Base-by-base conservation (phyloP, 2,113 vertebrate species). In the Syngnathus typhle region DNA sequence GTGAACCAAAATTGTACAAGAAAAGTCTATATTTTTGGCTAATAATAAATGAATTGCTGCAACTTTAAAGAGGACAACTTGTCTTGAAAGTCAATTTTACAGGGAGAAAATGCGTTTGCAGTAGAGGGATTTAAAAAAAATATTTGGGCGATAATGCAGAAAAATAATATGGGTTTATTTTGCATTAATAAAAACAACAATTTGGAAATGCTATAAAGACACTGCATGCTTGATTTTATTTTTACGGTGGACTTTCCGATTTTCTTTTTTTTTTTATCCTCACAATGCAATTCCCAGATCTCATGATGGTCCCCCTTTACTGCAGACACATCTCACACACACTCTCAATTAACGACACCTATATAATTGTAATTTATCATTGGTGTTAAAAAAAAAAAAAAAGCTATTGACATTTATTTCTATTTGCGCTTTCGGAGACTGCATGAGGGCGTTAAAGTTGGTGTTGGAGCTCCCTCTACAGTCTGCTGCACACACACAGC, bases 1-100 rank as follows among this genome's bases (percentile, higher is more conserved):
- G 95, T 95, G 95, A 98, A 94, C 93, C 93, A 93, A 96, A 96
- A 98, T 95, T 98, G 96, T 98, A 98, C 95, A 95, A 98, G 93
- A 98, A 98, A 98, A 98, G 93, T 96, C 93, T 99, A 94, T 98
- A 99, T 99, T 98, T 98, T 99, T 98, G 95, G 94, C 95, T 98
- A 99, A 99, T 98, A 99, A 99, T 99, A 98, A 98, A 98, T 94
- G 94, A 98, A 95, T 92, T 93, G 93, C 94, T 96, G 93, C 94
- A 95, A 96, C 93, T 96, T 96, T 94, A 93, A 82, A 64, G 27
- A 19, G 46, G 27, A 58, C 27, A 58, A 15, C 32, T 58, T 58
- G 55, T 58, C 55, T 58, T 58, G 55, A 36, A 58, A 58, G 55
- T 58, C 23, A 58, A 7, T 58, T 2, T 58, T 58, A 15, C 6